Evolutionary conservation across 2,113 vertebrate genomes (phyloP).

Genomic region (Hydrochoerus hydrochaeris): DNA sequence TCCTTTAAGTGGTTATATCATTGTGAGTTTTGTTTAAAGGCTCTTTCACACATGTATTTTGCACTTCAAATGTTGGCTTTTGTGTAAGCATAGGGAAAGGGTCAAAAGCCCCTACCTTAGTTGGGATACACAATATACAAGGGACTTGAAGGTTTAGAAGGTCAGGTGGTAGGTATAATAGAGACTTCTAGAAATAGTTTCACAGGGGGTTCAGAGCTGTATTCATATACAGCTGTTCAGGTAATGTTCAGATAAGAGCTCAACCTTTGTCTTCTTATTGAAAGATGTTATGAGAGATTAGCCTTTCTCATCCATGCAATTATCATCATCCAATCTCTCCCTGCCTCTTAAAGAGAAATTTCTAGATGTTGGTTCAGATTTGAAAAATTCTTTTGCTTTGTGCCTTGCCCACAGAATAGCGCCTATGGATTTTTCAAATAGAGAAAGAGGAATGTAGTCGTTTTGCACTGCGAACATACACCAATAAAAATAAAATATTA

Average conservation of each 20-base stretch:
- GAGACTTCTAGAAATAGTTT: conserved; percentile 29
- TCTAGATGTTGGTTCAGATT: background rate
- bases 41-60: conserved; percentile 80
- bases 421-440: conserved; percentile 43
- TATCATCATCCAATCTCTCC: background rate
- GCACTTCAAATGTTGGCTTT: conserved; percentile 77
- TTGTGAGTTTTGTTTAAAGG: conserved; percentile 78
- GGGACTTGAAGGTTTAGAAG: background rate
- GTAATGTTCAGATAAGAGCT: background rate
- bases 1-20: conserved; percentile 79
- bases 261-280: background rate
- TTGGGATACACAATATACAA: background rate
- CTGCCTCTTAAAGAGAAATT: background rate
- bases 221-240: background rate
- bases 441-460: background rate
- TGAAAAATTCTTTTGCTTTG: background rate
- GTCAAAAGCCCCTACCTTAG: conserved; percentile 44
- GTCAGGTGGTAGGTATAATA: conserved; percentile 56
- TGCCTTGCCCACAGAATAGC: background rate
- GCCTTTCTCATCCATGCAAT: background rate
- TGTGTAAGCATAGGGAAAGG: conserved; percentile 65
- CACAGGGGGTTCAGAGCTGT: background rate
- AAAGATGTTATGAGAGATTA: background rate
- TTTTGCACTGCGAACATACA: background rate
- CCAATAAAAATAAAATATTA: background rate